phyloP scores from a whole-genome alignment of 1,140 invertebrate species.

The Subanguina moxae region DNA sequence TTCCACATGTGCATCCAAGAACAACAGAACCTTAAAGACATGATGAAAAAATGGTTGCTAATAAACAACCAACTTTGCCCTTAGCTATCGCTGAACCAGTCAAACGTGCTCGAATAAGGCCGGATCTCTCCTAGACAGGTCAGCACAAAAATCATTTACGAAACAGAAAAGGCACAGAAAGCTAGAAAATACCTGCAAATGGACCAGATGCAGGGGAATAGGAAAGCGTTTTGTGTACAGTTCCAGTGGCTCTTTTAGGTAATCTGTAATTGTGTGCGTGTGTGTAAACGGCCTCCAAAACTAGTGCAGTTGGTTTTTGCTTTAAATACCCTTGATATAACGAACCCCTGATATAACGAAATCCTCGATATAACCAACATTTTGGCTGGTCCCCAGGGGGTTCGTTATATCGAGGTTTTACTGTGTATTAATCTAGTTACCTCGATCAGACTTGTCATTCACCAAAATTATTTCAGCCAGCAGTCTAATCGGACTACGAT shows the following conservation, averaged over 20 bases:
- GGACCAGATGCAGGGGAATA: constrained; percentile 66
- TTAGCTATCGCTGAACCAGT: constrained; percentile 74
- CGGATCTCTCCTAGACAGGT: constrained; percentile 69
- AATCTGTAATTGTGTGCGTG: constrained; percentile 60
- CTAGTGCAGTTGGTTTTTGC: too few species aligned
- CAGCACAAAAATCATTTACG: background rate
- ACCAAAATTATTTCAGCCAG: constrained; percentile 83
- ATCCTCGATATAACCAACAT: too few species aligned
- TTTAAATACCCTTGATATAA: too few species aligned
- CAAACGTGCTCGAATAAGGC: constrained; percentile 78
- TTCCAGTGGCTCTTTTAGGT: constrained; percentile 73
- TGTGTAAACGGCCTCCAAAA: too few species aligned
- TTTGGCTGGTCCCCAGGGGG: too few species aligned
- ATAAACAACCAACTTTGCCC: constrained; percentile 64
- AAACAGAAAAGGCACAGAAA: background rate
- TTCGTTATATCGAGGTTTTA: background rate
- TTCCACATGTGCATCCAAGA: constrained; percentile 89
- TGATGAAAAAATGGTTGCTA: background rate
- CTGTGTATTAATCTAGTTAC: constrained; percentile 54
- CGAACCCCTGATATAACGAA: too few species aligned
- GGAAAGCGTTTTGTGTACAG: constrained; percentile 71
- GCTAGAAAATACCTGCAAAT: constrained; percentile 53
- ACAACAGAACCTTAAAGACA: constrained; percentile 69
- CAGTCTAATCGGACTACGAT: constrained; percentile 72
- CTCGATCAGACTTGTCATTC: constrained; percentile 78